A percentile compares a stretch with the other conserved stretches of the same genome.
These are phyloP conservation scores for Chaetophractus vellerosus DNA, from an alignment of 2,797 vertebrate species.

Conservation along the genomic window DNA sequence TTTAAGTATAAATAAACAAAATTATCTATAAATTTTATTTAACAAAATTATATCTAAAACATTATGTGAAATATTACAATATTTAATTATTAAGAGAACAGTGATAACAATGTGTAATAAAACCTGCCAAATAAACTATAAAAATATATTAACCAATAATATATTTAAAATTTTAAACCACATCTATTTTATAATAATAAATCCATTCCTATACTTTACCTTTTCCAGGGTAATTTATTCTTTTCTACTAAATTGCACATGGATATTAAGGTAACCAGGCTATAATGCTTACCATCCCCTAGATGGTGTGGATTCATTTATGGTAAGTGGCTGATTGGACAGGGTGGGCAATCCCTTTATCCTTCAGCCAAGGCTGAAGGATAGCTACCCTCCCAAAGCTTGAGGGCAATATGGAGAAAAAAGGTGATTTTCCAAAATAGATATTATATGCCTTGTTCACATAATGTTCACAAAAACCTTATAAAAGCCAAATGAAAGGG, in stretches of 20 bases:
- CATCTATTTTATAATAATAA: slow-evolving; percentile 33
- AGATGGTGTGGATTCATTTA: background rate
- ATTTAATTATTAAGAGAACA: background rate
- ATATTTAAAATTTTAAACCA: slow-evolving; percentile 7
- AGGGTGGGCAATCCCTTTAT: background rate
- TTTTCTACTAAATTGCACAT: background rate
- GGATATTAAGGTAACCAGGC: background rate
- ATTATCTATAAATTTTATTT: background rate
- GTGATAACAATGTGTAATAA: background rate
- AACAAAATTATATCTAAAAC: slow-evolving; percentile 13
- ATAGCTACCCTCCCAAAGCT: background rate
- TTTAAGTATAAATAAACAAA: background rate
- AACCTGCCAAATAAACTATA: background rate
- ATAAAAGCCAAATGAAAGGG: slow-evolving; percentile 27
- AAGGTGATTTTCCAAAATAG: background rate
- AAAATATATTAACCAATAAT: background rate
- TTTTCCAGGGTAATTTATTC: background rate
- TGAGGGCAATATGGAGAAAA: background rate
- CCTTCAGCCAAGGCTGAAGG: background rate
- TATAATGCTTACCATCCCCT: background rate
- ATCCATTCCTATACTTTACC: background rate
- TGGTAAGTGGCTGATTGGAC: background rate
- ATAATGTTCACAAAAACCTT: slow-evolving; percentile 1
- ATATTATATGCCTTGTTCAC: background rate
- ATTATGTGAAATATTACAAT: background rate